These are phyloP conservation scores for Corythoichthys intestinalis DNA, from an alignment of 2,113 vertebrate species.

Conservation along the genomic window DNA sequence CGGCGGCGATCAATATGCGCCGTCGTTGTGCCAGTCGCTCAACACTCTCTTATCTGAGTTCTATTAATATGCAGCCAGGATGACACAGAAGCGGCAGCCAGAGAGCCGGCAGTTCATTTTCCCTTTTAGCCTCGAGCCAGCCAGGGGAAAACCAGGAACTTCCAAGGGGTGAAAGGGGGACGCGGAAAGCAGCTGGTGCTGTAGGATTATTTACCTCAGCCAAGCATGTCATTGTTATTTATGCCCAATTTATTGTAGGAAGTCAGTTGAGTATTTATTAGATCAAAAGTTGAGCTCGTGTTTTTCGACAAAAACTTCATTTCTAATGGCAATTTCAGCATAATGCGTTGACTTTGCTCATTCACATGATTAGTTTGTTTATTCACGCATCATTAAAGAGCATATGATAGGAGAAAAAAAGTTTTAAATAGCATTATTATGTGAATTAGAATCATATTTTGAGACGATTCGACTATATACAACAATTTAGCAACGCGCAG, in stretches of 20 bases:
- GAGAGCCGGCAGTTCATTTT: neutral
- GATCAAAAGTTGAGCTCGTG: too few species aligned
- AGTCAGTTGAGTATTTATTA: too few species aligned
- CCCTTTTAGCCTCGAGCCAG: neutral
- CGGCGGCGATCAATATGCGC: constrained; percentile 29
- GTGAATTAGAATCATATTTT: too few species aligned
- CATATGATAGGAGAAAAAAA: too few species aligned
- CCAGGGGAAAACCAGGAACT: neutral
- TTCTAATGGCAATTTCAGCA: too few species aligned
- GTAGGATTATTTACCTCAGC: neutral
- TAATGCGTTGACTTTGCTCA: too few species aligned
- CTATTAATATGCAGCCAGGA: neutral
- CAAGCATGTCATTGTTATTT: neutral
- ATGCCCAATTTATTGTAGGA: neutral
- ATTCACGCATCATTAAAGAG: too few species aligned
- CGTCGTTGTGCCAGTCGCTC: constrained; percentile 22
- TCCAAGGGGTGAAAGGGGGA: neutral
- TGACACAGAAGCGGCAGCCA: neutral
- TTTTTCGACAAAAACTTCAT: too few species aligned
- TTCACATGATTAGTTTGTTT: too few species aligned
- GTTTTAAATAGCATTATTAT: too few species aligned
- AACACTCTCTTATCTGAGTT: constrained; percentile 29
- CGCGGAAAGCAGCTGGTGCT: neutral
- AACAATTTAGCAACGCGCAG: too few species aligned
- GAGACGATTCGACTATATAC: too few species aligned